Evolutionary conservation across 2,797 vertebrate species (phyloP).

Genomic region (Malacoraja senta): DNA sequence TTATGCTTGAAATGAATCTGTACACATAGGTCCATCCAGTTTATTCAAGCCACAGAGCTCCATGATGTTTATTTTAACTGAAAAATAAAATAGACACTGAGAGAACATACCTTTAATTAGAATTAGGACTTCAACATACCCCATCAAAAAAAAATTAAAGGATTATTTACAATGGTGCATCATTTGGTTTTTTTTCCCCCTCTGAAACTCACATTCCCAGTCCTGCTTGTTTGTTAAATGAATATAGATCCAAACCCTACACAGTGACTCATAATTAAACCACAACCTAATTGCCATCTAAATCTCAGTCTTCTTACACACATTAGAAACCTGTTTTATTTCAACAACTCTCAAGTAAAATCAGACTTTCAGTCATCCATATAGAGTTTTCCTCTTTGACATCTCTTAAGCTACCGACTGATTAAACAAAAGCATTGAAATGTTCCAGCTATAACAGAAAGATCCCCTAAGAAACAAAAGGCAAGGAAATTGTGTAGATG

Average conservation of each 20-base stretch:
- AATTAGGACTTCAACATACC: not conserved
- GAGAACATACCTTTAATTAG: not conserved
- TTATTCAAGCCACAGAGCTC: not conserved
- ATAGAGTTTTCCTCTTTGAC: no score
- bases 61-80: not conserved
- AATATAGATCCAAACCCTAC: not conserved
- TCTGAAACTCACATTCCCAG: not conserved
- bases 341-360: conserved; percentile 30
- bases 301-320: not conserved
- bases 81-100: not conserved
- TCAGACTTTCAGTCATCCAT: not conserved
- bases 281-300: not conserved
- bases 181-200: not conserved
- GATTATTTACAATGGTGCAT: not conserved
- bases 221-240: not conserved
- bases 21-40: not conserved
- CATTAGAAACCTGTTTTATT: not conserved
- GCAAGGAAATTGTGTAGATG: not conserved
- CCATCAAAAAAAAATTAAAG: conserved; percentile 5
- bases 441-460: not conserved
- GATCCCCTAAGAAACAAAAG: not conserved
- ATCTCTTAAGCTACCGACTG: not conserved
- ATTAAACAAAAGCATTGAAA: not conserved
- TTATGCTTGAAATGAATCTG: not conserved
- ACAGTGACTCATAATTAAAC: not conserved